Conservation (phyloP, 2,888 invertebrate species). For the Trissolcus brochymenae region DNA sequence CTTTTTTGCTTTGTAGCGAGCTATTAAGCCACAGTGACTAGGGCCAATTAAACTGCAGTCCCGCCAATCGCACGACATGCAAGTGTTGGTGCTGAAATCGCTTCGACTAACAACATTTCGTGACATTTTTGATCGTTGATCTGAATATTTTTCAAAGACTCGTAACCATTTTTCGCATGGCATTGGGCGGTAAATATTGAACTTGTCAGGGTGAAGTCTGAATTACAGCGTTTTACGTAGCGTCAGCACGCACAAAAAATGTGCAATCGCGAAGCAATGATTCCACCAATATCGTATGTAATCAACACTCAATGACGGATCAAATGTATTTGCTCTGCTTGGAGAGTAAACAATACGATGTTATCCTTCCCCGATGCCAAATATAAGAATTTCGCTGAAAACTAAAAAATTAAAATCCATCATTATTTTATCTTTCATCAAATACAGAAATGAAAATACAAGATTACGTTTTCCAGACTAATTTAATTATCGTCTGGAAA, state of each 20-base stretch:
- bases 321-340: conserved; percentile 22
- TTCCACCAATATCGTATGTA: conserved; percentile 26
- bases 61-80: too few relatives aligned
- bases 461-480: too few relatives aligned
- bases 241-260: conserved; percentile 37
- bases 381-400: too few relatives aligned
- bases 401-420: too few relatives aligned
- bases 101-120: conserved; percentile 39
- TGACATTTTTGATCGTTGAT: conserved; percentile 42
- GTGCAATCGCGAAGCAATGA: conserved; percentile 24
- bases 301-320: conserved; percentile 37
- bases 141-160: conserved; percentile 47
- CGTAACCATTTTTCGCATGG: conserved; percentile 34
- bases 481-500: too few relatives aligned
- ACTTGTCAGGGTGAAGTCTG: conserved; percentile 41
- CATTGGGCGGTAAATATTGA: conserved; percentile 52
- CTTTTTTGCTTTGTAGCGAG: conserved; percentile 12
- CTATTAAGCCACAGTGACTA: conserved; percentile 7
- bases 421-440: too few relatives aligned
- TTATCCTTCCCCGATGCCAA: too few relatives aligned
- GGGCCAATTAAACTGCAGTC: conserved; percentile 20
- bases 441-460: too few relatives aligned
- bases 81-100: conserved; percentile 21
- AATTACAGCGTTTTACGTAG: conserved; percentile 43
- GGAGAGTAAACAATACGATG: conserved; percentile 13